Evolutionary conservation across 2,888 invertebrate species (phyloP).

Genomic region (Sminthurinus aureus): DNA sequence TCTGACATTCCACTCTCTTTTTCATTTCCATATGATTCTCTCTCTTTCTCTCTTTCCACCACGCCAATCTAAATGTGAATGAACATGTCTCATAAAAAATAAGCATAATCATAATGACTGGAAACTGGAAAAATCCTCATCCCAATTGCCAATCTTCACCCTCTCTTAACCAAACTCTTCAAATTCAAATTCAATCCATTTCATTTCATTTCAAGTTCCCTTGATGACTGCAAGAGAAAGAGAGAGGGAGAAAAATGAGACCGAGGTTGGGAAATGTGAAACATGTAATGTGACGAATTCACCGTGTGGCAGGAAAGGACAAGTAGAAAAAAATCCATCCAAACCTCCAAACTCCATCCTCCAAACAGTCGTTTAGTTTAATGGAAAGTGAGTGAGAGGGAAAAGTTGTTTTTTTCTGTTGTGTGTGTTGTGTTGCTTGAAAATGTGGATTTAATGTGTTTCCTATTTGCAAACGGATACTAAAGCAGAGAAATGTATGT

Average conservation of each 20-base stretch:
- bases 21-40: background rate
- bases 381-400: background rate
- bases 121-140: background rate
- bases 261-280: background rate
- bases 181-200: slow-evolving; percentile 58
- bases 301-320: slow-evolving; percentile 28
- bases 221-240: background rate
- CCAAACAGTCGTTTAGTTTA: background rate
- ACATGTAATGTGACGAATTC: slow-evolving; percentile 6
- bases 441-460: slow-evolving; percentile 33
- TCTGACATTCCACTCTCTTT: background rate
- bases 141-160: background rate
- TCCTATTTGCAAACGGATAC: background rate
- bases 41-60: background rate
- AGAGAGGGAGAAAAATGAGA: too few relatives aligned
- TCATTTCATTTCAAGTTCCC: slow-evolving; percentile 40
- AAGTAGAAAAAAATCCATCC: background rate
- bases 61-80: background rate
- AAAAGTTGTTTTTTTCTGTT: slow-evolving; percentile 14
- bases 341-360: background rate
- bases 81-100: background rate
- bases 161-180: slow-evolving; percentile 34
- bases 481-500: background rate
- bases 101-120: background rate
- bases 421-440: background rate